Evolutionary conservation across 1,140 invertebrate genomes (phyloP).

Genomic region (Pseudomyrmex sp.): DNA sequence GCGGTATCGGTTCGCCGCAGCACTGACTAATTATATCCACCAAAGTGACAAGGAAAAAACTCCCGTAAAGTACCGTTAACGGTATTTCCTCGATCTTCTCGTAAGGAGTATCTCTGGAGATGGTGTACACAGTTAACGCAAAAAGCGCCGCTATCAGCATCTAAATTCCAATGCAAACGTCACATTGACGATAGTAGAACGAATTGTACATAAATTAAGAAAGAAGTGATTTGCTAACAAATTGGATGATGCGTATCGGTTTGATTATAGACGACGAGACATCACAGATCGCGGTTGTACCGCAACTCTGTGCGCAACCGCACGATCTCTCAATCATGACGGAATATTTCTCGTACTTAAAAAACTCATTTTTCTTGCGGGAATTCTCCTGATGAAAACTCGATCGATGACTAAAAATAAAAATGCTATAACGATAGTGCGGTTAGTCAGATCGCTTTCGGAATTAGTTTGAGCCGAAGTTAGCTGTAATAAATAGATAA

Average conservation of each 20-base stretch:
- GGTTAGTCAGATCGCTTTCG: slow-evolving; percentile 3
- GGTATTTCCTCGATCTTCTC: slow-evolving; percentile 57
- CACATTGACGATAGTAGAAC: not conserved
- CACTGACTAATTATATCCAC: slow-evolving; percentile 77
- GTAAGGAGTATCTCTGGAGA: slow-evolving; percentile 64
- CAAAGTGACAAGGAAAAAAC: slow-evolving; percentile 69
- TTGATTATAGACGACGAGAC: slow-evolving; percentile 64
- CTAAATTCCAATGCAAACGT: slow-evolving; percentile 49
- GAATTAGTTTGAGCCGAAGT: not conserved
- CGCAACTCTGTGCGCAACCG: slow-evolving; percentile 4
- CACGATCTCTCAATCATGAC: slow-evolving; percentile 12
- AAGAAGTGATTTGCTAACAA: slow-evolving; percentile 68
- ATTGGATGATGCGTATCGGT: slow-evolving; percentile 77
- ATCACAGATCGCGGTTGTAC: not conserved
- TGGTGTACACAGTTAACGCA: slow-evolving; percentile 59
- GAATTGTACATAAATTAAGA: too few relatives aligned
- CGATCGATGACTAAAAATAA: too few relatives aligned
- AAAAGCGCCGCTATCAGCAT: slow-evolving; percentile 62
- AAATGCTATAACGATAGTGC: not conserved
- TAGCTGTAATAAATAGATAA: not conserved
- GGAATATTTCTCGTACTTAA: not conserved
- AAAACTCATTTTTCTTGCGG: not conserved
- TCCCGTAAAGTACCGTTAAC: slow-evolving; percentile 63
- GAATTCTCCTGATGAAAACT: too few relatives aligned
- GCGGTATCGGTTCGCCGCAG: slow-evolving; percentile 75